Evolutionary conservation across 2,797 vertebrate genomes (phyloP), one percentile per base, ranked within the genome.

Genomic region (Chanos chanos): DNA sequence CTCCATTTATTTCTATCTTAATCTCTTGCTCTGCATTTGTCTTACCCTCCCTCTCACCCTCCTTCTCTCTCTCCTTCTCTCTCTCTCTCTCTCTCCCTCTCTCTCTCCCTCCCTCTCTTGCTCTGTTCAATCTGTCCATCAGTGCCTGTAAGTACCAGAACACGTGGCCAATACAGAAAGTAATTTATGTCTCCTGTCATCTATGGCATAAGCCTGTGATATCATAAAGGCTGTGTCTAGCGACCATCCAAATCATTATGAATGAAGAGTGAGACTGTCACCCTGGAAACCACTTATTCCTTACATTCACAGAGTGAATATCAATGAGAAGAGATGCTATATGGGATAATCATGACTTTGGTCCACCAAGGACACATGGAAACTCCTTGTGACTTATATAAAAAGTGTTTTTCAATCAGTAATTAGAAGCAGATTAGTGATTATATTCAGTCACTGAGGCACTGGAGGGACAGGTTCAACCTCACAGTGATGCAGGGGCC

Each of bases 1-100:
- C 72, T 44, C 27, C 24, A 72, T 73, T 74, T 69, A 53, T 77
- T 76, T 76, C 66, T 75, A 68, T 13, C 2, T 72, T 69, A 70
- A 73, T 78, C 76, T 73, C 55, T 44, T 55, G 53, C n/a, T 40
- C 48, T 51, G 19, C 74, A 80, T 85, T 81, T 76, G 68, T 85
- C 79, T 83, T 74, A 59, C 68, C 79, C 68, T 60, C 65, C 24
- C 37, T 52, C 61, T 55, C 39, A 49, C 65, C 48, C 39, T 54
- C 25, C 0, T 2, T 71, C 59, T 63, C 50, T 53, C 60, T 44
- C 18, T 9, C 1, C 71, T 64, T 64, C 65, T 76, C 77, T 70
- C 52, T 41, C 57, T 40, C 7, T 47, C 37, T 53, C 61, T 82
- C 76, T 81, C 64, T 61, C 69, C 77, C 56, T 36, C 57, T 15